Percentiles rank a stretch among this genome's conserved stretches.
Evolutionary conservation across 2,113 vertebrate species (phyloP).

Genomic region (Puntigrus tetrazona): DNA sequence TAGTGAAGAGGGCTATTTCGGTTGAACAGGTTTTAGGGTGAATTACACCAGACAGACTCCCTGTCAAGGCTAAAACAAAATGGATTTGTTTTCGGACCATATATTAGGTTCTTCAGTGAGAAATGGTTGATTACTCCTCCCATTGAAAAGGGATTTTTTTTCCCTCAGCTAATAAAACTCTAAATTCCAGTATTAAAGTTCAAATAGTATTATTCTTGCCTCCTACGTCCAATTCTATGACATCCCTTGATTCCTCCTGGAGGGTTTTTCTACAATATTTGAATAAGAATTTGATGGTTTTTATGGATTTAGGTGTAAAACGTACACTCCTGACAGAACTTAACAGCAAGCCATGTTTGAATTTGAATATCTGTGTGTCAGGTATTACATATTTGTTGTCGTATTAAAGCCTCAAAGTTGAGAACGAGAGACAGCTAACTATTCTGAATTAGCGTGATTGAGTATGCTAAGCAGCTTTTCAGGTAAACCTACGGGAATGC

Average conservation of each 20-base stretch:
- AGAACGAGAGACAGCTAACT: constrained; percentile 2
- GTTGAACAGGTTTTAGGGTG: constrained; percentile 67
- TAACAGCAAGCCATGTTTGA: neutral
- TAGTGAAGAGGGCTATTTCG: constrained; percentile 67
- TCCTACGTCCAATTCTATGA: constrained; percentile 75
- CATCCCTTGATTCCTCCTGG: constrained; percentile 36
- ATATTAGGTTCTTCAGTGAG: constrained; percentile 21
- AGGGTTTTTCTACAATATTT: neutral
- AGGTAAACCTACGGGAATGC: constrained; percentile 70
- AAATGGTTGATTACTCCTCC: constrained; percentile 1
- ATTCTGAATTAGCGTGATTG: constrained; percentile 73
- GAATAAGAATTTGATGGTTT: neutral
- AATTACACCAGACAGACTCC: constrained; percentile 64
- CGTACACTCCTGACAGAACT: too few species aligned
- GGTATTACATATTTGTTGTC: constrained; percentile 8
- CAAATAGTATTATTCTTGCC: constrained; percentile 74
- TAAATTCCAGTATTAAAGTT: constrained; percentile 59
- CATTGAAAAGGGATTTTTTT: neutral
- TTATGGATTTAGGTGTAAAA: neutral
- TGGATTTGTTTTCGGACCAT: constrained; percentile 53
- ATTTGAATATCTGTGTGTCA: constrained; percentile 18
- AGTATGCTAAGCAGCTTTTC: constrained; percentile 73
- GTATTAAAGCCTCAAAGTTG: neutral
- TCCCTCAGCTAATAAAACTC: constrained; percentile 64
- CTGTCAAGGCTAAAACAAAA: constrained; percentile 64